Conservation (phyloP, 2,113 vertebrate species). For the Hirundichthys speculiger region DNA sequence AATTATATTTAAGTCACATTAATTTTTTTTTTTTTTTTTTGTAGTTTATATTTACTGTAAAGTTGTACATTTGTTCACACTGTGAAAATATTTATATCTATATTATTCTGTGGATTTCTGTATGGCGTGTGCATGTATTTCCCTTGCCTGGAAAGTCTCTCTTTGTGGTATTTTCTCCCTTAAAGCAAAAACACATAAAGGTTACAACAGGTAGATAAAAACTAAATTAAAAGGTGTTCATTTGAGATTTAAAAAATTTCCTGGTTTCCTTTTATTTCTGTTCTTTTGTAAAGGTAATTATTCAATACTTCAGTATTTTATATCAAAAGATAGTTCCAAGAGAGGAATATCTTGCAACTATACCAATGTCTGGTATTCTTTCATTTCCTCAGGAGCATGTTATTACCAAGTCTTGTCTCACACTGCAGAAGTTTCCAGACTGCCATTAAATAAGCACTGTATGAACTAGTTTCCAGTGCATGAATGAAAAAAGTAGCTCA, state of each 20-base stretch:
- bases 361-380: conserved; percentile 10
- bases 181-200: not conserved
- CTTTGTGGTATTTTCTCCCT: too few species aligned
- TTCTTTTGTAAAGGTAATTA: conserved; percentile 14
- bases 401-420: conserved; percentile 10
- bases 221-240: not conserved
- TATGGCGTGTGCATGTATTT: too few species aligned
- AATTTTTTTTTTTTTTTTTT: too few species aligned
- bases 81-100: too few species aligned
- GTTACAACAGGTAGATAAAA: not conserved
- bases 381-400: too few species aligned
- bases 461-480: conserved; percentile 6
- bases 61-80: too few species aligned
- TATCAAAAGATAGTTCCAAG: not conserved
- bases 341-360: conserved; percentile 12
- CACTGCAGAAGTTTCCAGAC: conserved; percentile 22
- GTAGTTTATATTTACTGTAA: too few species aligned
- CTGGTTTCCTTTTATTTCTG: conserved; percentile 15
- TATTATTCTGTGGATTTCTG: too few species aligned
- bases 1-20: too few species aligned
- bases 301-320: conserved; percentile 6
- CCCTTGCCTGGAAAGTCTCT: too few species aligned
- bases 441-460: conserved; percentile 30
- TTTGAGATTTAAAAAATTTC: not conserved
- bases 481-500: conserved; percentile 20